Evolutionary conservation across 1,140 invertebrate species (phyloP), one percentile per base, ranked within the genome.

Genomic region (Zaprionus ornatus): DNA sequence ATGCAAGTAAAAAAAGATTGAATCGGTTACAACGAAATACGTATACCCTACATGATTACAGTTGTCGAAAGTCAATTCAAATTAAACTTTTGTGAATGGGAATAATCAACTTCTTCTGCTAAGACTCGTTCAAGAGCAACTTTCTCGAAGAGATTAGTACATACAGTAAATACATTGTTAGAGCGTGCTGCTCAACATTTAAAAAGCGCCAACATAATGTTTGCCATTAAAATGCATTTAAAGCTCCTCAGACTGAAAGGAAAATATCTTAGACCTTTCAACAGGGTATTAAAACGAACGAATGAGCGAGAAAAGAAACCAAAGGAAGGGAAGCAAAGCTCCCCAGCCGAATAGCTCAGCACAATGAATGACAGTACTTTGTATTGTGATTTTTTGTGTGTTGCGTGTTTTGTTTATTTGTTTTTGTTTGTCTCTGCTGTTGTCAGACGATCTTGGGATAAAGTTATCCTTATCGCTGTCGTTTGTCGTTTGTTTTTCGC

Each of bases 301-400:
- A 54, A 35, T n/a, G 21, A 13, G 17, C 35, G 15, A 23, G 12
- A n/a, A 19, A 59, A n/a, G 19, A 25, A n/a, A n/a, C 13, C 13
- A 15, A 35, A 27, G 10, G 40, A 17, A 37, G 32, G 29, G 54
- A 32, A 59, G 61, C 52, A 74, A 19, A 60, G 65, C 45, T 50
- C 69, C 62, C 69, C 35, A 55, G 73, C 52, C 73, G 72, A 87
- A 88, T 83, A 83, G 73, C 84, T 66, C 70, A 80, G 65, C 69
- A 88, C 83, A 87, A 88, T 87, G 83, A 83, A 87, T 87, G 80
- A 77, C 84, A 83, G 77, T 86, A 87, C 83, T 86, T 86, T 86
- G 79, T 87, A 82, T 86, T 79, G 75, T 79, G 73, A 67, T 75
- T 61, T 70, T 70, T 70, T 64, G 4, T 52, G 37, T 85, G 71